Percentiles rank a stretch among this genome's conserved stretches.
Evolutionary conservation across 1,140 invertebrate genomes (phyloP).

Genomic region (Ips typographus): DNA sequence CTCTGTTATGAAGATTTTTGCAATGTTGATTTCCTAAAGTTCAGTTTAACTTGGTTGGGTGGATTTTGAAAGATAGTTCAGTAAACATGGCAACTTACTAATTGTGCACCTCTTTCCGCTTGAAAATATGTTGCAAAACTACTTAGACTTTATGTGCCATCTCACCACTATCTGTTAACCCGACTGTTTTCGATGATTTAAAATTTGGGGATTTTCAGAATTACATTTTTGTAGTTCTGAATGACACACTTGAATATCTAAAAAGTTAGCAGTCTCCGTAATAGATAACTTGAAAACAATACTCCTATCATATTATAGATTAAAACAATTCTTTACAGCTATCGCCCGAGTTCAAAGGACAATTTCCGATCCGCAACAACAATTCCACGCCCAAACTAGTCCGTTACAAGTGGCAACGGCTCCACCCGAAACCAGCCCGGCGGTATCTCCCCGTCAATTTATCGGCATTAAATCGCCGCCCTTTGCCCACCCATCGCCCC

Average conservation of each 20-base stretch:
- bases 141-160: too few relatives aligned
- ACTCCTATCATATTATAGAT: neutral
- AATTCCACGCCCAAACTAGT: slow-evolving; percentile 53
- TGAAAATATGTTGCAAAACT: neutral
- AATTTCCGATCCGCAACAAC: slow-evolving; percentile 53
- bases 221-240: too few relatives aligned
- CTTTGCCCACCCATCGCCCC: slow-evolving; percentile 44
- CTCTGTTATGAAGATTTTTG: slow-evolving; percentile 1
- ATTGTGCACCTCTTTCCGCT: neutral
- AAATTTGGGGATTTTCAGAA: too few relatives aligned
- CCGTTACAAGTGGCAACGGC: slow-evolving; percentile 30
- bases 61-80: too few relatives aligned
- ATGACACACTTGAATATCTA: too few relatives aligned
- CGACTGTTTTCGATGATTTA: too few relatives aligned
- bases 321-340: slow-evolving; percentile 46
- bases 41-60: too few relatives aligned
- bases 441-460: slow-evolving; percentile 56
- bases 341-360: slow-evolving; percentile 61
- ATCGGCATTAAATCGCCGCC: slow-evolving; percentile 54
- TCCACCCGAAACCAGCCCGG: slow-evolving; percentile 50
- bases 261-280: too few relatives aligned
- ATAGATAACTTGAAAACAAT: too few relatives aligned
- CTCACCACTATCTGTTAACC: too few relatives aligned
- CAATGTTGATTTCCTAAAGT: neutral
- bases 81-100: too few relatives aligned